These are phyloP conservation scores for Leptinotarsa peninsularis DNA, from an alignment of 2,888 invertebrate species.

Conservation along the genomic window DNA sequence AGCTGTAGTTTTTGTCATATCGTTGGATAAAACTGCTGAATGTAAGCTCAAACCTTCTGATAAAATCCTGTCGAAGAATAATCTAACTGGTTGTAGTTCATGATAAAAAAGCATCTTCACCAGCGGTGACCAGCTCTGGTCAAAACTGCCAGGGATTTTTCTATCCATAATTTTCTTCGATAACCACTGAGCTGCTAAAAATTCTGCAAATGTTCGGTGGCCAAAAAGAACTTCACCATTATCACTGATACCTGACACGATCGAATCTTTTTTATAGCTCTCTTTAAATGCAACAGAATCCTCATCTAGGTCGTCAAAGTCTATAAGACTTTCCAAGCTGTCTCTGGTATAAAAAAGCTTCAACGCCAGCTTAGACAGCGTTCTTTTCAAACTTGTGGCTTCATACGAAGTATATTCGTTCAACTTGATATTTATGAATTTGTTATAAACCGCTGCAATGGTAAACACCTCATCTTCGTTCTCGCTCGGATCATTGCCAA, in stretches of 20 bases:
- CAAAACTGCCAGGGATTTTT: constrained; percentile 17
- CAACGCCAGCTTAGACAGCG: constrained; percentile 27
- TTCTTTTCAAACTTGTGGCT: constrained; percentile 26
- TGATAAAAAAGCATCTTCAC: constrained; percentile 28
- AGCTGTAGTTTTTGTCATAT: not conserved
- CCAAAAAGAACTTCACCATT: constrained; percentile 31
- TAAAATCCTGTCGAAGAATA: constrained; percentile 31
- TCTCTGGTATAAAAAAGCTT: constrained; percentile 28
- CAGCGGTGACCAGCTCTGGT: constrained; percentile 16
- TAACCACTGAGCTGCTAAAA: constrained; percentile 33
- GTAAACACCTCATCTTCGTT: constrained; percentile 25
- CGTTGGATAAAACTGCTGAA: constrained; percentile 25
- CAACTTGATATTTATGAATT: constrained; percentile 30
- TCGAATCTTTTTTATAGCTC: constrained; percentile 29
- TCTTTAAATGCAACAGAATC: constrained; percentile 27
- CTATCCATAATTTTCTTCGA: constrained; percentile 26
- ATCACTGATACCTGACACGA: constrained; percentile 28
- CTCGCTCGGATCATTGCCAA: constrained; percentile 27
- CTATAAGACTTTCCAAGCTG: constrained; percentile 21
- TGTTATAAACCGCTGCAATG: constrained; percentile 27
- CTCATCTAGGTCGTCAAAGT: constrained; percentile 29
- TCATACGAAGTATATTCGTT: constrained; percentile 32
- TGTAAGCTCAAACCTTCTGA: constrained; percentile 22
- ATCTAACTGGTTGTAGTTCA: constrained; percentile 29
- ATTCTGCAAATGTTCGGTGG: constrained; percentile 30